Percentiles rank a stretch among this genome's conserved stretches.
phyloP scores from a whole-genome alignment of 2,113 vertebrate species.

The Callorhinus ursinus region DNA sequence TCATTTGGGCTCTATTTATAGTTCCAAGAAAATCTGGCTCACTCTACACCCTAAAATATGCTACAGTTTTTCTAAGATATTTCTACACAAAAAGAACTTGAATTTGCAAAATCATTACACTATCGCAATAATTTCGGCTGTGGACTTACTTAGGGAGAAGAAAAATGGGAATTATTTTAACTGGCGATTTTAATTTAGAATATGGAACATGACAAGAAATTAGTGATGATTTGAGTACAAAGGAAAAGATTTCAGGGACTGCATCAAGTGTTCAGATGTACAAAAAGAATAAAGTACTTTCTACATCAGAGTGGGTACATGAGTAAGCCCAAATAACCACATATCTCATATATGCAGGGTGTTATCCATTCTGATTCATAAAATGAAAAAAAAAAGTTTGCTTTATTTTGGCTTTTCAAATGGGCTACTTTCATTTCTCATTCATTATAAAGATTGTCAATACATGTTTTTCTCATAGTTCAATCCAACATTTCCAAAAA shows the following conservation, averaged over 20 bases:
- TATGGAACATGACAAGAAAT: not conserved
- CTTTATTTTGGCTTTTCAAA: not conserved
- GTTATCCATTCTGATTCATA: not conserved
- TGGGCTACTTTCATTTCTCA: not conserved
- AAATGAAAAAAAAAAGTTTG: not conserved
- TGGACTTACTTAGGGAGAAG: not conserved
- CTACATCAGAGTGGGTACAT: not conserved
- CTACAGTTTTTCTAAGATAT: not conserved
- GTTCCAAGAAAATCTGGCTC: not conserved
- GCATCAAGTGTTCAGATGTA: not conserved
- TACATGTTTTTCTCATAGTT: not conserved
- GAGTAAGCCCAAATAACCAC: not conserved
- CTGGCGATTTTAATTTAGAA: not conserved
- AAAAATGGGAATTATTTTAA: not conserved
- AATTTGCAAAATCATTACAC: not conserved
- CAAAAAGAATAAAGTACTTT: not conserved
- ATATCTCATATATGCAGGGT: not conserved
- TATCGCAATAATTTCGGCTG: not conserved
- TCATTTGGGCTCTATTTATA: not conserved
- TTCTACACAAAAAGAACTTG: not conserved
- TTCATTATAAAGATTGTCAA: not conserved
- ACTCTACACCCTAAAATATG: not conserved
- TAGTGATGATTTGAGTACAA: not conserved
- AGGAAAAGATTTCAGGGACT: not conserved
- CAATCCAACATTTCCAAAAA: not conserved